These are phyloP conservation scores for Entosphenus tridentatus DNA, from an alignment of 2,113 vertebrate genomes.

Conservation along the genomic window DNA sequence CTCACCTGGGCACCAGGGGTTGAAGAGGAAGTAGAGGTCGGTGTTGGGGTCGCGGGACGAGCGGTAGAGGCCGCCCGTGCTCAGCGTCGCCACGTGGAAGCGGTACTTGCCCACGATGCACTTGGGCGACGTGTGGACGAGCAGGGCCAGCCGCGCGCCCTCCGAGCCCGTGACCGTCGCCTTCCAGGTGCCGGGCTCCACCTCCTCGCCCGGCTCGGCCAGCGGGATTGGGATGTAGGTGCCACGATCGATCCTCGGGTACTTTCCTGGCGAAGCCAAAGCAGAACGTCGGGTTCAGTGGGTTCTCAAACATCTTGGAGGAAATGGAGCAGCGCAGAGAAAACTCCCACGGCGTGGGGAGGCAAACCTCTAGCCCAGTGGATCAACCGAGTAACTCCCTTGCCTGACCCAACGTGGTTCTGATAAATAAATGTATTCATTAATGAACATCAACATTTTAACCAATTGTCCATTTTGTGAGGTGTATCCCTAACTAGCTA, in stretches of 20 bases:
- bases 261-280: slow-evolving; percentile 29
- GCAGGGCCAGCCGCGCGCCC: slow-evolving; percentile 29
- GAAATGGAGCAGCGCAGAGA: too few relatives aligned
- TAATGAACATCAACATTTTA: too few relatives aligned
- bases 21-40: slow-evolving; percentile 65
- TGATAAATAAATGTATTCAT: too few relatives aligned
- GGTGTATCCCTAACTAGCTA: too few relatives aligned
- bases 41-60: slow-evolving; percentile 26
- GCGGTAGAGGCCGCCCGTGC: slow-evolving; percentile 50
- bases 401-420: too few relatives aligned
- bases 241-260: slow-evolving; percentile 57
- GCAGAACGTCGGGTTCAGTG: neutral
- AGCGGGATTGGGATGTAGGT: slow-evolving; percentile 51
- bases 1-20: slow-evolving; percentile 59
- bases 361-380: too few relatives aligned
- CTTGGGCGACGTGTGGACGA: slow-evolving; percentile 32
- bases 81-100: slow-evolving; percentile 47
- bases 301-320: neutral
- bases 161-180: slow-evolving; percentile 28
- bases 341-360: too few relatives aligned
- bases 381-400: too few relatives aligned
- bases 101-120: slow-evolving; percentile 72
- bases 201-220: slow-evolving; percentile 19
- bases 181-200: slow-evolving; percentile 33
- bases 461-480: too few relatives aligned